Conservation (phyloP, 2,113 vertebrate species). For the Proteles cristata region DNA sequence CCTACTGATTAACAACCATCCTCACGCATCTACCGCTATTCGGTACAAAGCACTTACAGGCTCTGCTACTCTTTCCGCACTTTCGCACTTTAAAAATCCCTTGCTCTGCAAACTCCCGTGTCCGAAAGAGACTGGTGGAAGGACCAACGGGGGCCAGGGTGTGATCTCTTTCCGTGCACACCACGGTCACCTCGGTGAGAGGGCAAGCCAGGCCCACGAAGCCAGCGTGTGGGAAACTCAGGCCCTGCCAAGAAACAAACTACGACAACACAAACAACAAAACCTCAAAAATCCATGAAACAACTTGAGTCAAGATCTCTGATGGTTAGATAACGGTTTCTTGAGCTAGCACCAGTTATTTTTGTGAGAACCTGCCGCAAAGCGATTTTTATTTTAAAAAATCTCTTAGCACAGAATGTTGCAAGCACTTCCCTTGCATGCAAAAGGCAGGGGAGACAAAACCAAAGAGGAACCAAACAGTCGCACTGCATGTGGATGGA, state of each 20-base stretch:
- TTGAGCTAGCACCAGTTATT: slow-evolving; percentile 86
- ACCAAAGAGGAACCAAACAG: background rate
- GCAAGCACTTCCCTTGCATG: slow-evolving; percentile 40
- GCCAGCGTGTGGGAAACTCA: background rate
- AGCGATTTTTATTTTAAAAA: slow-evolving; percentile 58
- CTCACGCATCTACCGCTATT: slow-evolving; percentile 38
- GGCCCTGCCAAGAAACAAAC: slow-evolving; percentile 52
- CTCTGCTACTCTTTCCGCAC: background rate
- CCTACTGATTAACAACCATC: background rate
- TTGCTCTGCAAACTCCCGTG: slow-evolving; percentile 25
- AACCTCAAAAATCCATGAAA: slow-evolving; percentile 33
- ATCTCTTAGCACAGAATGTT: slow-evolving; percentile 59
- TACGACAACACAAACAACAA: background rate
- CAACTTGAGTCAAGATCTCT: slow-evolving; percentile 56
- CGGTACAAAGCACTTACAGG: background rate
- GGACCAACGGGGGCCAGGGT: slow-evolving; percentile 1
- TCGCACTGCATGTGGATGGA: slow-evolving; percentile 8
- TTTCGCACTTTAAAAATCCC: background rate
- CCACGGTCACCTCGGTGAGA: slow-evolving; percentile 4
- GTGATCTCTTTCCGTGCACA: background rate
- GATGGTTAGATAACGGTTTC: slow-evolving; percentile 45
- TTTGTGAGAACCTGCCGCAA: slow-evolving; percentile 77
- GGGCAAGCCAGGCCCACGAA: slow-evolving; percentile 50
- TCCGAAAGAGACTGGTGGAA: slow-evolving; percentile 53
- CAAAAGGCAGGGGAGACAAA: slow-evolving; percentile 23